Evolutionary conservation across 2,888 invertebrate species (phyloP).

Genomic region (Rhabditoides inermis): DNA sequence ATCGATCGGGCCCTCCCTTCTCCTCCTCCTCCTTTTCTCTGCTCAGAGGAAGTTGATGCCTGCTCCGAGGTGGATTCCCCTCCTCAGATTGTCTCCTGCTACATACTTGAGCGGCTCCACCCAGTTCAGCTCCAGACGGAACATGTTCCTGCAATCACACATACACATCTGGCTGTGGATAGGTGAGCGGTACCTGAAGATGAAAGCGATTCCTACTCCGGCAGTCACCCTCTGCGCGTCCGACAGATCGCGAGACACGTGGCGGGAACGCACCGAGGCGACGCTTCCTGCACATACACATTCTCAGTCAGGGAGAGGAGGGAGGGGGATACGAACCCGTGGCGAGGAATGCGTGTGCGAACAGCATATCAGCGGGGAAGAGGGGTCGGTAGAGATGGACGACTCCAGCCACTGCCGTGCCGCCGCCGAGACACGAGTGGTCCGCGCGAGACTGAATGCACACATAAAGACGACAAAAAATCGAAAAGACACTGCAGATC

Average conservation of each 20-base stretch:
- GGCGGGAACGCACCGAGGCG: slow-evolving; percentile 33
- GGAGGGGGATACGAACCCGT: slow-evolving; percentile 65
- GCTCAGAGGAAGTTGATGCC: slow-evolving; percentile 45
- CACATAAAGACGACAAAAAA: background rate
- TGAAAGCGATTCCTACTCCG: slow-evolving; percentile 76
- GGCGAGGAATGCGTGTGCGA: slow-evolving; percentile 80
- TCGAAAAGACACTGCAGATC: too few relatives aligned
- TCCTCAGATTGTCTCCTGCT: slow-evolving; percentile 48
- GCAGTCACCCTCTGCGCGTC: slow-evolving; percentile 62
- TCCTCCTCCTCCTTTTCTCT: too few relatives aligned
- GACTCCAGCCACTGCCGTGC: slow-evolving; percentile 77
- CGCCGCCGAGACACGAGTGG: slow-evolving; percentile 58
- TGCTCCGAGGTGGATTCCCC: slow-evolving; percentile 47
- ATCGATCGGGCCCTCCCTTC: too few relatives aligned
- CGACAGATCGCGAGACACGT: slow-evolving; percentile 31
- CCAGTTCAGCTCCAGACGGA: slow-evolving; percentile 79
- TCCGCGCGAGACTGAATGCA: slow-evolving; percentile 64
- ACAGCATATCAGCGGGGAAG: slow-evolving; percentile 63
- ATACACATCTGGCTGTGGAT: slow-evolving; percentile 7
- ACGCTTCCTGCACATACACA: slow-evolving; percentile 46
- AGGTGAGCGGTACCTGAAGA: slow-evolving; percentile 68
- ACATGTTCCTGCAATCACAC: slow-evolving; percentile 35
- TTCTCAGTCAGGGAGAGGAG: background rate
- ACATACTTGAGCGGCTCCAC: slow-evolving; percentile 69
- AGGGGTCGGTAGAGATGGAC: slow-evolving; percentile 81